Percentiles rank a stretch among this genome's conserved stretches.
These are phyloP conservation scores for Apodemia mormo DNA, from an alignment of 2,888 invertebrate species.

Conservation along the genomic window DNA sequence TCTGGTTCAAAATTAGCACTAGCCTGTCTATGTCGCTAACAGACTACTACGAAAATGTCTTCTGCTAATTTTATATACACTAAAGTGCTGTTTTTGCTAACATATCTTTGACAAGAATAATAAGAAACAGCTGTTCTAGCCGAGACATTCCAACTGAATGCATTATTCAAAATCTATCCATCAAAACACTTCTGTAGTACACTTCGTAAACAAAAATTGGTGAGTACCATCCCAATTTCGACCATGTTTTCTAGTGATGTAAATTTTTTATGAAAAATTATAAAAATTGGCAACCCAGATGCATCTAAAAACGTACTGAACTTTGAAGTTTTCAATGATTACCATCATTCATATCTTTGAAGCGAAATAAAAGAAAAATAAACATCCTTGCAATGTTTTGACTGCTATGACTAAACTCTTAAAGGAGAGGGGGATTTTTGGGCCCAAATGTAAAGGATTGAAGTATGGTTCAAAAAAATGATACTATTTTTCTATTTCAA, in stretches of 20 bases:
- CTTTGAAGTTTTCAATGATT: not conserved
- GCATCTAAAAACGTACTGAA: not conserved
- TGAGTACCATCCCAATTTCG: not conserved
- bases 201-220: not conserved
- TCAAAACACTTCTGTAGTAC: not conserved
- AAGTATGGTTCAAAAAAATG: too few species aligned
- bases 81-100: too few species aligned
- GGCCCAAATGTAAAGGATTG: too few species aligned
- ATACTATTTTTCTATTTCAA: too few species aligned
- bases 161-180: not conserved
- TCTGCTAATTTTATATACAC: too few species aligned
- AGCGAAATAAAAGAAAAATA: slow-evolving; percentile 6
- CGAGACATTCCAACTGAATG: too few species aligned
- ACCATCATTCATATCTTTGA: not conserved
- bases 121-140: too few species aligned
- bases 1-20: too few species aligned
- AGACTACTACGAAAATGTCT: too few species aligned
- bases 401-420: not conserved
- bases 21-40: too few species aligned
- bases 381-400: not conserved
- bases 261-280: not conserved
- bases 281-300: not conserved
- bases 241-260: not conserved
- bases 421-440: too few species aligned
- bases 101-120: too few species aligned